These are phyloP conservation scores for Percopsis omiscomaycus DNA, from an alignment of 2,797 vertebrate species.

Conservation along the genomic window DNA sequence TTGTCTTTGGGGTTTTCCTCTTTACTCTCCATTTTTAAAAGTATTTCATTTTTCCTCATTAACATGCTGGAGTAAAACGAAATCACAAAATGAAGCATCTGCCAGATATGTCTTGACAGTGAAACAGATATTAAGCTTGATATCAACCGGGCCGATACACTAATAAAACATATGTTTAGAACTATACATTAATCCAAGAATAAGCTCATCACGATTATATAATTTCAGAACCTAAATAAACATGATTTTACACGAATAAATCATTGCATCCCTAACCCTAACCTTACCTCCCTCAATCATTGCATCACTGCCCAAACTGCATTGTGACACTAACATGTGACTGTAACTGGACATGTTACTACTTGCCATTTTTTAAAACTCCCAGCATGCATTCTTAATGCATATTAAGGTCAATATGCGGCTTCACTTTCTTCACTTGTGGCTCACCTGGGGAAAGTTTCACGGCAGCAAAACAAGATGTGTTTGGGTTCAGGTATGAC, in stretches of 20 bases:
- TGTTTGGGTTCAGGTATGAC: constrained; percentile 50
- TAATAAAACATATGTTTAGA: no score
- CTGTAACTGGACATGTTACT: constrained; percentile 26
- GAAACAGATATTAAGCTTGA: no score
- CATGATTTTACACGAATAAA: no score
- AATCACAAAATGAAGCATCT: no score
- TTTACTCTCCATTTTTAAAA: background rate
- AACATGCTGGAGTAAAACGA: background rate
- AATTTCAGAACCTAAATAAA: no score
- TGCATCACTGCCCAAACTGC: background rate
- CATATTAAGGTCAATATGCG: constrained; percentile 44
- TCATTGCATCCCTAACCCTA: background rate
- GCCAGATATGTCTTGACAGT: no score
- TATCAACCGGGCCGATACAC: no score
- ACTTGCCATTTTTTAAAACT: constrained; percentile 43
- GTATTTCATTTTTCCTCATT: background rate
- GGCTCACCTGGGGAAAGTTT: constrained; percentile 64
- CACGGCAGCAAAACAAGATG: constrained; percentile 55
- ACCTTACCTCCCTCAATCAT: background rate
- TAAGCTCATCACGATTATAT: no score
- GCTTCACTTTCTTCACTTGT: constrained; percentile 55
- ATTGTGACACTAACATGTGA: background rate
- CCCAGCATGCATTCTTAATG: constrained; percentile 29
- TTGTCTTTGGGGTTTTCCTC: background rate
- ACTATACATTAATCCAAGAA: no score